Evolutionary conservation across 2,797 vertebrate species (phyloP).

Genomic region (Chrysocyon brachyurus): DNA sequence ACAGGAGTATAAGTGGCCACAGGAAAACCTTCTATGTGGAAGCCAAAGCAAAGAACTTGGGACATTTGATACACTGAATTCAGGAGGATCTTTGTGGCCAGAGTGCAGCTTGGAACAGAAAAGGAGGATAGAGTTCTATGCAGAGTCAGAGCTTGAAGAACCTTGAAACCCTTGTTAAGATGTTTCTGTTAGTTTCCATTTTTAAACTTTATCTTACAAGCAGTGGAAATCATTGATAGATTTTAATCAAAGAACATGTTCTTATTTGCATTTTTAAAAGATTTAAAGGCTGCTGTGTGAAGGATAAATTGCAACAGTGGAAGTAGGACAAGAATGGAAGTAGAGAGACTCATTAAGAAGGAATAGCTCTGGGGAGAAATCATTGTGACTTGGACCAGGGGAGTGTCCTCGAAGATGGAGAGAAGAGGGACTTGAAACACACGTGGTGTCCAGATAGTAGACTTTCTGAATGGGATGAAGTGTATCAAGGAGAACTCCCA

Average conservation of each 20-base stretch:
- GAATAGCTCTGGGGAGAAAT: not conserved
- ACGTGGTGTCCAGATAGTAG: not conserved
- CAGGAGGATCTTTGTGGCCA: not conserved
- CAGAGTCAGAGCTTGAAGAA: not conserved
- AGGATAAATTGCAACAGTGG: not conserved
- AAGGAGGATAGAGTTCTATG: not conserved
- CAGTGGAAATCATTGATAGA: not conserved
- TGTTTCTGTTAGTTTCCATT: not conserved
- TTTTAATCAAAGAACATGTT: not conserved
- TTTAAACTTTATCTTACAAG: not conserved
- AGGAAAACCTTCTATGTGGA: not conserved
- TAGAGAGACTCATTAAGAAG: not conserved
- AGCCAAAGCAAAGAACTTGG: slow-evolving; percentile 2
- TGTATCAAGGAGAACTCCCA: not conserved
- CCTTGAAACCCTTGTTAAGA: not conserved
- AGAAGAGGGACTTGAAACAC: not conserved
- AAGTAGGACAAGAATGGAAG: not conserved
- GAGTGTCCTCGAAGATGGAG: not conserved
- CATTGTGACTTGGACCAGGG: not conserved
- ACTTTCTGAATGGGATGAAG: not conserved
- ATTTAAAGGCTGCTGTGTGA: not conserved
- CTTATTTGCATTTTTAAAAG: slow-evolving; percentile 24
- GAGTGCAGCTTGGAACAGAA: not conserved
- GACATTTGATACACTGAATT: not conserved
- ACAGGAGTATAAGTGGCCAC: not conserved